Evolutionary conservation across 2,113 vertebrate genomes (phyloP).

Genomic region (Planiliza haematocheilus): DNA sequence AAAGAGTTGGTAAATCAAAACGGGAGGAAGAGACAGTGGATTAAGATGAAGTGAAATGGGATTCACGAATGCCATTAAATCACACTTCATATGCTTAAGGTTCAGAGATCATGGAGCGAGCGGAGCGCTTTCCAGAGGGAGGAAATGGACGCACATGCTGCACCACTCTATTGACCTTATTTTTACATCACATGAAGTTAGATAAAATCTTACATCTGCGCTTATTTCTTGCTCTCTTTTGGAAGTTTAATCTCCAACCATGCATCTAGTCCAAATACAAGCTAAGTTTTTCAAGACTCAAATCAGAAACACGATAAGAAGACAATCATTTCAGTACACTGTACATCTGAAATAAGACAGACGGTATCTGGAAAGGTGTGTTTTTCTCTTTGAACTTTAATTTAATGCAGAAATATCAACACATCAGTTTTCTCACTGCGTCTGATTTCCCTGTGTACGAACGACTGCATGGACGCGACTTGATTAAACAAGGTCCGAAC

Average conservation of each 20-base stretch:
- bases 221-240: conserved; percentile 25
- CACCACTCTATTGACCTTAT: conserved; percentile 34
- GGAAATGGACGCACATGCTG: conserved; percentile 26
- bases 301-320: conserved; percentile 60
- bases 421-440: not conserved
- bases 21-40: conserved; percentile 33
- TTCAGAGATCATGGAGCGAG: conserved; percentile 24
- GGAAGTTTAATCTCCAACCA: not conserved
- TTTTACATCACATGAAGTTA: not conserved
- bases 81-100: conserved; percentile 34
- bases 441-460: not conserved
- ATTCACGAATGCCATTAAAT: conserved; percentile 60
- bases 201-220: no score
- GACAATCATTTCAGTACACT: conserved; percentile 23
- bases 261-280: conserved; percentile 33
- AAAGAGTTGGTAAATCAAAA: conserved; percentile 61
- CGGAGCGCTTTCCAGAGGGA: conserved; percentile 18
- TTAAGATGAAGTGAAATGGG: conserved; percentile 47
- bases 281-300: conserved; percentile 53
- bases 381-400: conserved; percentile 27
- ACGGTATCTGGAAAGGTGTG: conserved; percentile 5
- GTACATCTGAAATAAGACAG: conserved; percentile 35
- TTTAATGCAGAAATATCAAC: not conserved
- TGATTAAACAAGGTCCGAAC: no score
- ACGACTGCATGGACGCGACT: not conserved